phyloP scores from a whole-genome alignment of 2,113 vertebrate genomes.

The Clarias macrocephalus region DNA sequence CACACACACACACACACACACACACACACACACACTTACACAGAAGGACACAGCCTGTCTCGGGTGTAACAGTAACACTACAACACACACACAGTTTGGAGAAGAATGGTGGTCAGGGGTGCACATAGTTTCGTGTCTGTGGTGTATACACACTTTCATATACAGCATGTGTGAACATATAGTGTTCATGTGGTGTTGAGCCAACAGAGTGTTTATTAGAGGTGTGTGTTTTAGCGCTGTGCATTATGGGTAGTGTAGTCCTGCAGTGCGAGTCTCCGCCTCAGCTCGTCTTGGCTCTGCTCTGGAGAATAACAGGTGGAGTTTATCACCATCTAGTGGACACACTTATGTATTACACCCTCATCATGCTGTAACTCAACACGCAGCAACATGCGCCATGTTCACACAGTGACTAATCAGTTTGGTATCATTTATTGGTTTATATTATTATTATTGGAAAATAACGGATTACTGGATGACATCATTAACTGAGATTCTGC shows the following conservation, averaged over 20 bases:
- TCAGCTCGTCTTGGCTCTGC: not conserved
- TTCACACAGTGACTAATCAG: not conserved
- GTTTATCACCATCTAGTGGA: constrained; percentile 64
- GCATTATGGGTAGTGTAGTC: not conserved
- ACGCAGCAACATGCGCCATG: no score
- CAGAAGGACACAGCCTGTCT: not conserved
- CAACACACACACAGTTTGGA: no score
- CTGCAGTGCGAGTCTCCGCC: not conserved
- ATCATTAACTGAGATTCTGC: no score
- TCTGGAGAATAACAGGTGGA: constrained; percentile 9
- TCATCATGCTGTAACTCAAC: not conserved
- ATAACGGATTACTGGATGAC: no score
- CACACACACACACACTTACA: not conserved
- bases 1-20: not conserved
- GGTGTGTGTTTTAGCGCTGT: not conserved
- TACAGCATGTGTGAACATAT: no score
- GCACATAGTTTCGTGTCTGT: no score
- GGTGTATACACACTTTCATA: no score
- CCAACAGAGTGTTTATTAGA: not conserved
- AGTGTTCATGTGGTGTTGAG: not conserved
- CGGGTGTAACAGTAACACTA: no score
- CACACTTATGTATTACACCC: constrained; percentile 8
- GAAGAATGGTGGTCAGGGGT: no score
- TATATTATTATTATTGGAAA: not conserved
- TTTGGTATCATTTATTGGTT: not conserved